Evolutionary conservation across 2,888 invertebrate species (phyloP), one percentile per base, ranked within the genome.

Genomic region (Caradrina clavipalpis): DNA sequence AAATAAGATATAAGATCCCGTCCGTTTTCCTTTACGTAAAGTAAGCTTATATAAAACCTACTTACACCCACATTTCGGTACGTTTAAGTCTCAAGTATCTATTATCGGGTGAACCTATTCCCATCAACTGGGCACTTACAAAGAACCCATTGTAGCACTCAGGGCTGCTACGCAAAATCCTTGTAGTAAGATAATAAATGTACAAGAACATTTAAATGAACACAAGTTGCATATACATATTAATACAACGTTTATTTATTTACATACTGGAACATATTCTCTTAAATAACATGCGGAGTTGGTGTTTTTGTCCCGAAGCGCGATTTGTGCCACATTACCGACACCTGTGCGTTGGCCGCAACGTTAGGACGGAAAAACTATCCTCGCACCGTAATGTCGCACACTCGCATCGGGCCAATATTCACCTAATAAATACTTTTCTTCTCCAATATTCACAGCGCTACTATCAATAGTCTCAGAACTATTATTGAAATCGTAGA

Each of bases 381-480:
- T 87, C 82, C 84, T 87, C 88, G 84, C 86, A 87, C 88, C 90
- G 90, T 92, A 94, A 93, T 92, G 90, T 92, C 90, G 86, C 90
- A 89, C 89, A 73, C 72, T 76, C 78, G 62, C 90, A 91, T 90
- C 88, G 86, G 83, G 86, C 88, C 88, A 91, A 92, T 95, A 93
- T 94, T 93, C 93, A 91, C 92, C 91, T 90, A 93, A 94, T 95
- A 95, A 94, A 94, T 93, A 92, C 91, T 91, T 93, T 89, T 90
- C 88, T 88, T 88, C 86, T 88, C 89, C 84, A 90, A 90, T 91
- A 88, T 90, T 90, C 87, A 85, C 88, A 87, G 86, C 84, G 85
- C 87, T 86, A 86, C 86, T 89, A 88, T 89, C 86, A 89, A 90
- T 91, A 92, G 87, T 92, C 91, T 80, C 87, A 86, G 88, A 91